Evolutionary conservation across 1,140 invertebrate species (phyloP), one percentile per base, ranked within the genome.

Genomic region (Drosophila virilis): DNA sequence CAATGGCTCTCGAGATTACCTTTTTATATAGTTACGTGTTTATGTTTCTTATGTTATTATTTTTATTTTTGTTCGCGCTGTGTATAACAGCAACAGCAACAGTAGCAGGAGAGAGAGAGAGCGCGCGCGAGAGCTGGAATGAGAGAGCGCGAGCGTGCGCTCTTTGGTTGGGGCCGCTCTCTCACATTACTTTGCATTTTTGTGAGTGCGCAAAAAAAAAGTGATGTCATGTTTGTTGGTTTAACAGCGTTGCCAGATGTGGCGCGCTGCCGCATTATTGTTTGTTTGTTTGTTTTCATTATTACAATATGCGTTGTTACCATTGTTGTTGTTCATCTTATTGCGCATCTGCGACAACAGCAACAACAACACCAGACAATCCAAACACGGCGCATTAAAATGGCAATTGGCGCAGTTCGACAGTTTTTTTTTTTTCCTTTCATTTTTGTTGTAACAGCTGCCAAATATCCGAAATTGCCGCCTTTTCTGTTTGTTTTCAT

Each of bases 221-320:
- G 83, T 88, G 83, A 88, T 88, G 83, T 88, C 83, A 88, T 88
- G 80, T 88, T 88, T 88, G 83, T 89, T 89, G 73, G 80, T 74
- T 80, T 77, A 74, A 62, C 66, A 40, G 86, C 60, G 83, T 89
- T 88, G 83, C 83, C 83, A 88, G 83, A 88, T 88, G 84, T 77
- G 65, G 69, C 65, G 43, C 65, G 50, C 74, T 64, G 22, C 28
- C 37, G 6, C 22, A n/a, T 40, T 45, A 59, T 70, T 73, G 13
- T 37, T 40, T 45, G 77, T 78, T 80, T 88, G 71, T 86, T 86
- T 83, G 78, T 78, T 88, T 78, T 71, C 32, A 46, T 68, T 82
- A 72, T 71, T 75, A 66, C 72, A 78, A 75, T 66, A 61, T 58
- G 57, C 60, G 72, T 71, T 70, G 32, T 42, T 72, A 33, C 61